Percentiles rank a stretch among this genome's conserved stretches.
phyloP scores from a whole-genome alignment of 1,140 invertebrate genomes.

The Campodea augens region DNA sequence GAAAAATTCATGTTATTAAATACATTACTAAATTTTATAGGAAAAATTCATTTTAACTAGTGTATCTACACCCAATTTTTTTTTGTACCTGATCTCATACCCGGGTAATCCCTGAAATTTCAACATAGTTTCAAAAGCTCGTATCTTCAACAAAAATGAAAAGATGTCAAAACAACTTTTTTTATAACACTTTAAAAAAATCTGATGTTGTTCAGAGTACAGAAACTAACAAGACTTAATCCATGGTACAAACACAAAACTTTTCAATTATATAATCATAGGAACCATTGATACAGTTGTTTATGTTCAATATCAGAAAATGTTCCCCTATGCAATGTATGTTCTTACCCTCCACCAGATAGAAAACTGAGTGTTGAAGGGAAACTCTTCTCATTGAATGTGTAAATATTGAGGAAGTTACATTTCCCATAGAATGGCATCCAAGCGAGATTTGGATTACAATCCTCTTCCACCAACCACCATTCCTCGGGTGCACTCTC shows the following conservation, averaged over 20 bases:
- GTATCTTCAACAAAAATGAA: too few relatives aligned
- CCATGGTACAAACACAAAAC: too few relatives aligned
- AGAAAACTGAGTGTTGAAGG: constrained; percentile 75
- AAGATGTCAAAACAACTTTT: neutral
- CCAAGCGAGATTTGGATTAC: constrained; percentile 19
- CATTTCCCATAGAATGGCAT: constrained; percentile 27
- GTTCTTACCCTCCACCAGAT: constrained; percentile 74
- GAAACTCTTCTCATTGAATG: constrained; percentile 87
- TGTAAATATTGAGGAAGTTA: constrained; percentile 54
- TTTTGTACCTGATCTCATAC: too few relatives aligned
- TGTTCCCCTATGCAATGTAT: too few relatives aligned
- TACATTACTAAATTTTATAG: constrained; percentile 5
- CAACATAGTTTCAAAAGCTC: too few relatives aligned
- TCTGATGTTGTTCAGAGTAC: too few relatives aligned
- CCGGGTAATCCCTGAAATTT: too few relatives aligned
- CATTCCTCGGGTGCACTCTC: constrained; percentile 32
- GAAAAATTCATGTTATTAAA: constrained; percentile 1
- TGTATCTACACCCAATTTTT: too few relatives aligned
- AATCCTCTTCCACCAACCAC: constrained; percentile 64
- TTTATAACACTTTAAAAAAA: neutral
- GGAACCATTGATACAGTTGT: neutral
- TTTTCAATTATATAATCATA: neutral
- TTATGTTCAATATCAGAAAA: neutral
- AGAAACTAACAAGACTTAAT: too few relatives aligned
- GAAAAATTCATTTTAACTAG: too few relatives aligned